Base-by-base conservation (phyloP, 2,113 vertebrate genomes). In the Caloenas nicobarica region DNA sequence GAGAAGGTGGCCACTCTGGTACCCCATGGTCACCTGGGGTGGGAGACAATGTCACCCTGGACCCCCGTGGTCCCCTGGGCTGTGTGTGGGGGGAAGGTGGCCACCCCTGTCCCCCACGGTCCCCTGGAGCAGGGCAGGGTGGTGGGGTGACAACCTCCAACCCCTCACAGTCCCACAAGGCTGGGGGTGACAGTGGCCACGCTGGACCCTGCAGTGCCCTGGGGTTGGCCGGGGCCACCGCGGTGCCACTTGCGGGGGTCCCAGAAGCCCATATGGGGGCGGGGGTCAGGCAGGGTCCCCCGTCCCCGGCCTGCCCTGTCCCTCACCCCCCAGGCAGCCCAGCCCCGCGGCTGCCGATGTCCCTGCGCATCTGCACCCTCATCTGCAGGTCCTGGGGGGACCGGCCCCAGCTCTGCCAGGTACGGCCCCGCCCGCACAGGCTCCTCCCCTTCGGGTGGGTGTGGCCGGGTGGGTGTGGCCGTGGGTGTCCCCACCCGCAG, bases 311-410 rank as follows among this genome's bases (percentile, higher is more conserved):
- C 95, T 96, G 94, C 95, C 95, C 95, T 95, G 94, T 84, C 87
- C 81, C 95, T 96, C 84, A 80, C 89, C 94, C 95, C 85, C 86
- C 95, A 96, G 95, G 95, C 94, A 96, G 94, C 94, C 89, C 94
- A 92, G 94, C 89, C 89, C 94, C 91, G 1, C 91, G 91, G 95
- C 95, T 92, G 95, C 95, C 92, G 36, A 2, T 82, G 94, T 94
- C 95, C 72, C 95, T 95, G 92, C 94, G 95, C 87, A 89, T 94
- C 94, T 96, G 94, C 92, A 84, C 94, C 87, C 87, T 95, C 25
- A 58, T 94, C 94, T 96, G 95, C 92, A 91, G 92, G 72, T 93
- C 92, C 92, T 96, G 95, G 95, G 94, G 95, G 64, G 90, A 94
- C 80, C 95, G 89, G 33, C 95, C 94, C 44, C 95, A 91, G 62